These are phyloP conservation scores for Aegypius monachus DNA, from an alignment of 2,113 vertebrate species.

Conservation along the genomic window DNA sequence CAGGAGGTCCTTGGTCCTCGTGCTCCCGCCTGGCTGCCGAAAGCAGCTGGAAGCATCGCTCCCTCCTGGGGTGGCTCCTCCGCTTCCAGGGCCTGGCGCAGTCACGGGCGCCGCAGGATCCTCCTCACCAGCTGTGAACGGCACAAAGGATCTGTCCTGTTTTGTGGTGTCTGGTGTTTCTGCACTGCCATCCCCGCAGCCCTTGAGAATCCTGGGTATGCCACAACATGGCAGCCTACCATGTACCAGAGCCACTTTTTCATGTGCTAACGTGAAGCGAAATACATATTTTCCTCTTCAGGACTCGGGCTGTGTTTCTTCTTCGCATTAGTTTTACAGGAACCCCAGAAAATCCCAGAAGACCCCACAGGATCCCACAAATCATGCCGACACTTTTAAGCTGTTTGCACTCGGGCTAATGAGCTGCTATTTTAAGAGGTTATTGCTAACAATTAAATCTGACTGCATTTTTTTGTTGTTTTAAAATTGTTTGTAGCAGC, in stretches of 20 bases:
- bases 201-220: neutral
- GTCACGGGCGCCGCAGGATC: neutral
- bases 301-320: neutral
- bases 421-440: neutral
- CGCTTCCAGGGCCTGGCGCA: neutral
- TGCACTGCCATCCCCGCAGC: neutral
- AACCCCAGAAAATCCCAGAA: neutral
- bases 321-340: neutral
- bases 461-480: neutral
- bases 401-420: neutral
- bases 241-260: neutral
- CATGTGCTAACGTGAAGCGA: neutral
- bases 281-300: neutral
- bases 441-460: neutral
- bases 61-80: neutral
- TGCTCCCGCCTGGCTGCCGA: neutral
- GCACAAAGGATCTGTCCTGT: neutral
- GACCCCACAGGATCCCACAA: neutral
- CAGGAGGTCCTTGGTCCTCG: accelerated
- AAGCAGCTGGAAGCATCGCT: neutral
- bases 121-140: accelerated
- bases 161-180: neutral
- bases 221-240: neutral
- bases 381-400: neutral
- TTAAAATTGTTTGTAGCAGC: neutral